Evolutionary conservation across 2,888 invertebrate species (phyloP), one percentile per base, ranked within the genome.

Genomic region (Vanessa cardui): DNA sequence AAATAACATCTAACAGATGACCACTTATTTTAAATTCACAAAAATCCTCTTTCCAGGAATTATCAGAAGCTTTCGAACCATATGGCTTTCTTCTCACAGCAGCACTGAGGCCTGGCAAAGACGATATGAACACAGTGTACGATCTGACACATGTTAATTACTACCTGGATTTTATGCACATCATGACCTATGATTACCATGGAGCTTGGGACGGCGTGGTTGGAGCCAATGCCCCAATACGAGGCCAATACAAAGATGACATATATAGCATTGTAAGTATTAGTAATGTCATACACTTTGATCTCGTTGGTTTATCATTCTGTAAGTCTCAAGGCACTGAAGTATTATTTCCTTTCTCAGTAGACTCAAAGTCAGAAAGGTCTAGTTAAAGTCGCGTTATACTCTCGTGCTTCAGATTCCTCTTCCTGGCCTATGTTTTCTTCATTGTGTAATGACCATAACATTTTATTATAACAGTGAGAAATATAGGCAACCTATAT

Each of bases 131-230:
- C 72, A 86, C 93, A 1, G 96, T 96, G 0, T 98, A 98, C 78
- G 96, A 97, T 82, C 93, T 98, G 15, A 90, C 94, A 7, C 94
- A 95, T 73, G 88, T 98, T 15, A 94, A 95, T n/a, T 86, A 94
- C 0, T 94, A 95, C 80, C 83, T 96, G 50, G 96, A 96, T 82
- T 95, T 94, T 68, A 94, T 97, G 47, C 97, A 97, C 77, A 94
- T 97, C 81, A 98, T 97, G 97, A 96, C 96, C 71, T 98, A 98
- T 83, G 98, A 98, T 84, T 98, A 97, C 83, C 97, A 97, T 75
- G 97, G 97, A 0, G 94, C 96, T 9, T 97, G 97, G 97, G 96
- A 97, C 75, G 92, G 92, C 0, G 92, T 90, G 64, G 94, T 96
- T 0, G 96, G 96, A 0, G 95, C 96, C 16, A 97, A 98, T 81